A percentile compares a stretch with the other conserved stretches of the same genome.
Conservation (phyloP, 1,140 invertebrate species). For the Mercenaria mercenaria region DNA sequence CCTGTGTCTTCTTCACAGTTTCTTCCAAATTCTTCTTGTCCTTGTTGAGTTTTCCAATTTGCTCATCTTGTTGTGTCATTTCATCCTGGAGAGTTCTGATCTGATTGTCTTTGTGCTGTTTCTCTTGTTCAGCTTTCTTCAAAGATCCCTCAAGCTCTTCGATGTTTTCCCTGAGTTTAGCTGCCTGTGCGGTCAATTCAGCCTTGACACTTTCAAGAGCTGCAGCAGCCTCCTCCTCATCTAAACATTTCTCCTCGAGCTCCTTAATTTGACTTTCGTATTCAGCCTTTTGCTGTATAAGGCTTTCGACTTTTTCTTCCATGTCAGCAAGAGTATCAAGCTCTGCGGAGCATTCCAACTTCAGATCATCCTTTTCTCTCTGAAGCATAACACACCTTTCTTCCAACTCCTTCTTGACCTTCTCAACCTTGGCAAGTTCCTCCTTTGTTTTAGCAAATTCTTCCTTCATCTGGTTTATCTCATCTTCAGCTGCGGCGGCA, state of each 20-base stretch:
- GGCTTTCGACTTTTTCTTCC: conserved; percentile 96
- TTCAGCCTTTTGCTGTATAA: conserved; percentile 97
- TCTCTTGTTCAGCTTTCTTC: conserved; percentile 95
- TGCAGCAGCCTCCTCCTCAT: conserved; percentile 97
- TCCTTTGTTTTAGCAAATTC: conserved; percentile 97
- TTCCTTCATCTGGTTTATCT: conserved; percentile 98
- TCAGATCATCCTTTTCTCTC: conserved; percentile 95
- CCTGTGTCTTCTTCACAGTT: conserved; percentile 96
- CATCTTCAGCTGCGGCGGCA: conserved; percentile 98
- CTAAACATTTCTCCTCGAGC: conserved; percentile 96
- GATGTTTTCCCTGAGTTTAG: conserved; percentile 97
- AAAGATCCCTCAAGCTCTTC: conserved; percentile 96
- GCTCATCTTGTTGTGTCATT: conserved; percentile 99
- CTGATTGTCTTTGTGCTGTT: conserved; percentile 93
- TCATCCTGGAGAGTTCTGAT: conserved; percentile 97
- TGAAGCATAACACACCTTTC: conserved; percentile 94
- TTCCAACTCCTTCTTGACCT: conserved; percentile 98
- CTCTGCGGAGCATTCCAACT: conserved; percentile 92
- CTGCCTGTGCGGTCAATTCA: conserved; percentile 97
- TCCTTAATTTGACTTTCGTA: conserved; percentile 98
- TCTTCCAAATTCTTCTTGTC: conserved; percentile 99
- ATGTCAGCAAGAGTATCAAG: conserved; percentile 89
- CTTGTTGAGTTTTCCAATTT: conserved; percentile 99
- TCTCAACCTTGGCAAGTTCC: conserved; percentile 96
- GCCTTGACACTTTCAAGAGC: conserved; percentile 96